Conservation (phyloP, 2,797 vertebrate species). For the Setipinna tenuifilis region DNA sequence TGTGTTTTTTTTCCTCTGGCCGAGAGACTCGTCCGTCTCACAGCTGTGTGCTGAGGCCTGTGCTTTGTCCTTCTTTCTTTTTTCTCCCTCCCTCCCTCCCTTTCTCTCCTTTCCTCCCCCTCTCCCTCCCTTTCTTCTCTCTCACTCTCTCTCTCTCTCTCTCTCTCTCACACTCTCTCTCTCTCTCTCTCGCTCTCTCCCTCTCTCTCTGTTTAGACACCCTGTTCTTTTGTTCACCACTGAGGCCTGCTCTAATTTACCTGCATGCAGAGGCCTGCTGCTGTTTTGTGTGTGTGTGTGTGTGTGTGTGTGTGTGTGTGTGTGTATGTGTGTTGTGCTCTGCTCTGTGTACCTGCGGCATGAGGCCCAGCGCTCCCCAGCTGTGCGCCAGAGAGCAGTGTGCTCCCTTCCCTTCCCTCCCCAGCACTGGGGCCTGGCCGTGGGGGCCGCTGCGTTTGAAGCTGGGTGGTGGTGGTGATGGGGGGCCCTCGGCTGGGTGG, state of each 20-base stretch:
- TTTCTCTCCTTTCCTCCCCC: neutral
- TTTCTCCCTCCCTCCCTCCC: neutral
- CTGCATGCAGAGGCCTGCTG: conserved; percentile 26
- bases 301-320: too few species aligned
- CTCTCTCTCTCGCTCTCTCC: neutral
- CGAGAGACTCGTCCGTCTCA: conserved; percentile 1
- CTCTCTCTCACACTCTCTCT: neutral
- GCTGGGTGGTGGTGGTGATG: too few species aligned
- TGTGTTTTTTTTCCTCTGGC: conserved; percentile 14
- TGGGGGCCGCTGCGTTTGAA: too few species aligned
- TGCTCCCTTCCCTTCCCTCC: too few species aligned
- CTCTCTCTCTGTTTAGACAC: neutral
- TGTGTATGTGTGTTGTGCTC: neutral
- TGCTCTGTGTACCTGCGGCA: conserved; percentile 14
- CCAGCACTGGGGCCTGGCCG: too few species aligned
- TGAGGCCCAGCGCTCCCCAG: neutral
- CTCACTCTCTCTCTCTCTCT: neutral
- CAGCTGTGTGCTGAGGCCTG: conserved; percentile 20
- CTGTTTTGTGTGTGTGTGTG: conserved; percentile 6
- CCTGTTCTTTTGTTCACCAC: neutral
- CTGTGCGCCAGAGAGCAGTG: too few species aligned
- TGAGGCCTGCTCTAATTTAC: conserved; percentile 20
- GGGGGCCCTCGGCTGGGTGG: too few species aligned
- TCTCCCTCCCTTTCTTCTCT: neutral
- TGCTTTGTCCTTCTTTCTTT: neutral